Evolutionary conservation across 2,797 vertebrate genomes (phyloP), one percentile per base, ranked within the genome.

Genomic region (Peromyscus melanophrys): DNA sequence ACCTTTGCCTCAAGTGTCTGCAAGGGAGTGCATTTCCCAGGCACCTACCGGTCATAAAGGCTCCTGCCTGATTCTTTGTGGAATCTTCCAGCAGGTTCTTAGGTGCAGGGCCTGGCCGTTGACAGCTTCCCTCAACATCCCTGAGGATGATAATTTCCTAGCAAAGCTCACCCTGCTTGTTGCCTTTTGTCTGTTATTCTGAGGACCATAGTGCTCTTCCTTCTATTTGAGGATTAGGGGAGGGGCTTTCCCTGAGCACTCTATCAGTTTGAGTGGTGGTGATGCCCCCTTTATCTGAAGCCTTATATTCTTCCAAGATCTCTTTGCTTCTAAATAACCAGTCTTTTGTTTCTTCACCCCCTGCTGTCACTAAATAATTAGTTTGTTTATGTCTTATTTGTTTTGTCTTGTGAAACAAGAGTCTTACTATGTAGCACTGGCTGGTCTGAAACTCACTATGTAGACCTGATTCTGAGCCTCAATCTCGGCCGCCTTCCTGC

Each of bases 1-100:
- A 23, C 34, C 13, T 59, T 14, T 6, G 1, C 0, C 46, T 83
- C 12, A 21, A 43, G 19, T 46, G 55, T 37, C 57, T 59, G 65
- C 31, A 40, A 27, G 49, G 25, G 7, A 57, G 14, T 43, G 25
- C 1, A 17, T 11, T 57, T 63, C 12, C 52, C 59, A 87, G 27
- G 8, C 7, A n/a, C 12, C 23, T 27, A 31, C 16, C 5, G 10
- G 1, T 17, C 34, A 0, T 9, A 46, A 61, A 4, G 1, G 31
- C 73, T 10, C 34, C 34, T 19, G n/a, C 10, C 12, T 63, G 49
- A 69, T 46, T 27, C n/a, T 61, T 65, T n/a, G 43, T 63, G 46
- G n/a, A 17, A 21, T 23, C 84, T 90, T 73, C 43, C 43, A 82
- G 29, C 49, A 76, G 57, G 37, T 65, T n/a, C 90, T 80, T 43